Evolutionary conservation across 2,797 vertebrate genomes (phyloP).

Genomic region (Lateolabrax maculatus): DNA sequence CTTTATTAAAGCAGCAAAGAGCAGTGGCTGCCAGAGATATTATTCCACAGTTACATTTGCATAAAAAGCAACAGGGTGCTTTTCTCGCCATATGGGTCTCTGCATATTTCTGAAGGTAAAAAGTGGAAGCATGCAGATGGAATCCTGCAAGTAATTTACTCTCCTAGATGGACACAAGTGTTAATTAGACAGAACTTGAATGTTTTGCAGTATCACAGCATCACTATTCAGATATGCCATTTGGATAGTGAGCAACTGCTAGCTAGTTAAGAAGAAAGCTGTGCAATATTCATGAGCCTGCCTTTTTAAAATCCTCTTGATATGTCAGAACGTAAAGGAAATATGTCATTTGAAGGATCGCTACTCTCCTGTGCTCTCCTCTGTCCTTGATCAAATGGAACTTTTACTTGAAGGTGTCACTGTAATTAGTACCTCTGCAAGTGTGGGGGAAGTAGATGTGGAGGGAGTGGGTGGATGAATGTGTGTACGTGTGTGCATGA

Average conservation of each 20-base stretch:
- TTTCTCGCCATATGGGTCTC: slow-evolving; percentile 44
- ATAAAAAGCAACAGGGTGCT: slow-evolving; percentile 74
- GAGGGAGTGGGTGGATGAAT: slow-evolving; percentile 55
- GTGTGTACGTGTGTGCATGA: slow-evolving; percentile 3
- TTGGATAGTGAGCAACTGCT: slow-evolving; percentile 22
- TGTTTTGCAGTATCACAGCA: slow-evolving; percentile 42
- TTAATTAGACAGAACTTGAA: slow-evolving; percentile 59
- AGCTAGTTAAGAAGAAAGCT: slow-evolving; percentile 18
- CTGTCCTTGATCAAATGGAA: slow-evolving; percentile 65
- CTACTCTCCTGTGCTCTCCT: slow-evolving; percentile 34
- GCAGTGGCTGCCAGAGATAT: slow-evolving; percentile 65
- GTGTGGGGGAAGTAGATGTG: slow-evolving; percentile 30
- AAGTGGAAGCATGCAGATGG: slow-evolving; percentile 51
- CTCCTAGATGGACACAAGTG: slow-evolving; percentile 33
- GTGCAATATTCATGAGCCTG: slow-evolving; percentile 54
- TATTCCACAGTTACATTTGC: slow-evolving; percentile 68
- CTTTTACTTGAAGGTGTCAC: slow-evolving; percentile 60
- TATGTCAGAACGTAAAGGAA: slow-evolving; percentile 41
- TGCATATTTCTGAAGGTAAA: slow-evolving; percentile 48
- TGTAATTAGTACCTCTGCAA: slow-evolving; percentile 62
- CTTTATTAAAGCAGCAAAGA: slow-evolving; percentile 73
- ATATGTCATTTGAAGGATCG: slow-evolving; percentile 42
- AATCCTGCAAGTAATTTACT: slow-evolving; percentile 45
- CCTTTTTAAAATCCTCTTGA: slow-evolving; percentile 48
- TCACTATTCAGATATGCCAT: slow-evolving; percentile 28